phyloP scores from a whole-genome alignment of 2,113 vertebrate genomes.

The Otolemur garnettii region DNA sequence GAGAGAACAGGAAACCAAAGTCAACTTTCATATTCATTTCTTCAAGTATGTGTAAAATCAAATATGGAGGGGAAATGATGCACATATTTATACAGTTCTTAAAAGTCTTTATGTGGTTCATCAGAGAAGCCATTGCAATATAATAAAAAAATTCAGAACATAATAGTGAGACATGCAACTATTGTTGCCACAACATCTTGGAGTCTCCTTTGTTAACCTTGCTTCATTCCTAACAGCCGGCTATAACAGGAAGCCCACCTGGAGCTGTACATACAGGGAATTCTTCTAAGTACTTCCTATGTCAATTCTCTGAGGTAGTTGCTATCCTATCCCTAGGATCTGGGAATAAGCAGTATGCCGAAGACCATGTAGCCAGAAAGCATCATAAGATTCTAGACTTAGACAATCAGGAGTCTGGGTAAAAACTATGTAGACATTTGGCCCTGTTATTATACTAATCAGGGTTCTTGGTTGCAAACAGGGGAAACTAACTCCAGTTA shows the following conservation, averaged over 20 bases:
- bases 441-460: conserved; percentile 15
- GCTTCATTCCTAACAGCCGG: conserved; percentile 27
- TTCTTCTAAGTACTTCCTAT: conserved; percentile 14
- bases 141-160: neutral
- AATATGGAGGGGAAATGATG: neutral
- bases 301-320: neutral
- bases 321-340: neutral
- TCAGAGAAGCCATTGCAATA: conserved; percentile 46
- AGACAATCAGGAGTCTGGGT: neutral
- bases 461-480: conserved; percentile 28
- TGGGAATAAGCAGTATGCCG: neutral
- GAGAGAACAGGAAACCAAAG: conserved; percentile 18
- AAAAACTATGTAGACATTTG: neutral
- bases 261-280: neutral
- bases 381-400: neutral
- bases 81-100: conserved; percentile 10
- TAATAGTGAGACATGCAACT: neutral
- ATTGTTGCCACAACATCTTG: neutral
- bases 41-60: conserved; percentile 35
- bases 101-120: neutral
- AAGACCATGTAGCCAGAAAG: neutral
- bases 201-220: conserved; percentile 7
- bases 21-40: conserved; percentile 10
- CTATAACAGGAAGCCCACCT: neutral
- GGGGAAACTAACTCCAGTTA: neutral